These are phyloP conservation scores for Lucinisca nassula DNA, from an alignment of 2,888 invertebrate genomes.

Conservation along the genomic window DNA sequence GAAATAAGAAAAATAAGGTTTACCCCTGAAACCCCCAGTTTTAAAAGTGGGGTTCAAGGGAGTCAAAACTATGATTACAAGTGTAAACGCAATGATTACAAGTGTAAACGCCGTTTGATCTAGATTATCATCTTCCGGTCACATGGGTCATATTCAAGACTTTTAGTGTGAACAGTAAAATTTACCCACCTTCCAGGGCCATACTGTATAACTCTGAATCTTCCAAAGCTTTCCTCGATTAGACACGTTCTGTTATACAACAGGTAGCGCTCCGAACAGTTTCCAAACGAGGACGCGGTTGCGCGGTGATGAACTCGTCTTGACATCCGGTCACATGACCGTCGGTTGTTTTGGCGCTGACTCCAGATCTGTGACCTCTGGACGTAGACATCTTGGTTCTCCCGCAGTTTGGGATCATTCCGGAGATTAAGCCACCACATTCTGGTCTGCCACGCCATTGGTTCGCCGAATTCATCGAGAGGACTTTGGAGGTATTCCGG, in stretches of 20 bases:
- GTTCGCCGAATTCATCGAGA: constrained; percentile 67
- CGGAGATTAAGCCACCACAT: constrained; percentile 81
- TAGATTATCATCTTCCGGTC: too few species aligned
- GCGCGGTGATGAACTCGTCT: constrained; percentile 66
- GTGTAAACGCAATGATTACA: too few species aligned
- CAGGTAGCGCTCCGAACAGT: constrained; percentile 74
- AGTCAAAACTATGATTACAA: too few species aligned
- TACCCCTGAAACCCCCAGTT: too few species aligned
- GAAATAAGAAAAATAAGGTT: too few species aligned
- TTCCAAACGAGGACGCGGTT: constrained; percentile 65
- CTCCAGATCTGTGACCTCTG: constrained; percentile 76
- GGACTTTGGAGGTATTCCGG: constrained; percentile 80
- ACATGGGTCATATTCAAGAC: too few species aligned
- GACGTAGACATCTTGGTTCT: constrained; percentile 79
- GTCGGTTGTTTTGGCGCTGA: constrained; percentile 73
- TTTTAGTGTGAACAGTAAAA: too few species aligned
- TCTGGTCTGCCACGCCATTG: constrained; percentile 79
- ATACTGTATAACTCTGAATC: constrained; percentile 79
- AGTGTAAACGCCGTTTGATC: too few species aligned
- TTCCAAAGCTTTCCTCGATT: constrained; percentile 69
- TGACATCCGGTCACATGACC: constrained; percentile 74
- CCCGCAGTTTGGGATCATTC: constrained; percentile 76
- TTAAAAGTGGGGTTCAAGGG: too few species aligned
- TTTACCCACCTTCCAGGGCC: constrained; percentile 73
- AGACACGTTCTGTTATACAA: constrained; percentile 81